Conservation (phyloP, 2,797 vertebrate genomes). For the Phataginus tetradactyla region DNA sequence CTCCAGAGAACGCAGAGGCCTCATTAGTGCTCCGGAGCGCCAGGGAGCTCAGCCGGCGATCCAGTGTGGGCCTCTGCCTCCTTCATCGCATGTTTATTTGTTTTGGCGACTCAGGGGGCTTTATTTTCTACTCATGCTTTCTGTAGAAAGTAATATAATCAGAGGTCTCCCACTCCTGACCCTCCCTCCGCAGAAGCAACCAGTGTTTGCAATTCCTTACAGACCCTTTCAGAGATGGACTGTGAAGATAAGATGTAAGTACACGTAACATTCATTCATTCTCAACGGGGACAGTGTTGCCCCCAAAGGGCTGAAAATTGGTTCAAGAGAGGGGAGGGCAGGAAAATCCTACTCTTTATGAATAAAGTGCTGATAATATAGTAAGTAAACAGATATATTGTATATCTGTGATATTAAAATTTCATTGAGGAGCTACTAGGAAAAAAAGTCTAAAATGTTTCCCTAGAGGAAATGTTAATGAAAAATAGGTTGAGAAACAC, state of each 20-base stretch:
- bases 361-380: neutral
- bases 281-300: neutral
- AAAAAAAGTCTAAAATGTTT: neutral
- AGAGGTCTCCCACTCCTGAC: neutral
- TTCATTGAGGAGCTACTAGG: neutral
- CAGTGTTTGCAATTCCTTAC: neutral
- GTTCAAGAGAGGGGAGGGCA: neutral
- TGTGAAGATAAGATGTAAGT: neutral
- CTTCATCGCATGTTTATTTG: neutral
- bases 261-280: neutral
- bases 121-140: neutral
- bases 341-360: neutral
- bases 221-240: neutral
- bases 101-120: neutral
- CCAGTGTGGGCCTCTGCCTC: neutral
- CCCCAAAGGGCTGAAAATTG: neutral
- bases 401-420: neutral
- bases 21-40: neutral
- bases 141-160: neutral
- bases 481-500: neutral
- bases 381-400: neutral
- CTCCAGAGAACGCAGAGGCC: neutral
- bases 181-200: neutral
- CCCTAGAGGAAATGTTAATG: neutral
- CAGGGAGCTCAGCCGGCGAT: neutral